phyloP scores from a whole-genome alignment of 1,140 invertebrate genomes.

The Pseudoatta argentina region DNA sequence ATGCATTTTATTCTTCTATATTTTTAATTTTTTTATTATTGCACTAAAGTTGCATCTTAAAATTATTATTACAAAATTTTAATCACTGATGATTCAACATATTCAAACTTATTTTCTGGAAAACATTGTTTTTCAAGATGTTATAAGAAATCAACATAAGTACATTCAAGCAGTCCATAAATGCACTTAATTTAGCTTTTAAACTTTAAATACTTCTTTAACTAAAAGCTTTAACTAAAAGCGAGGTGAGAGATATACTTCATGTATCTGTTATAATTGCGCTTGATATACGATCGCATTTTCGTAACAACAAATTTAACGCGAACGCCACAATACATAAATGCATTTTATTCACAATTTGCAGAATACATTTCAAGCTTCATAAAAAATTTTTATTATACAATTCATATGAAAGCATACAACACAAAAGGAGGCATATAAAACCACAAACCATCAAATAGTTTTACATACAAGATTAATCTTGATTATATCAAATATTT shows the following conservation, averaged over 20 bases:
- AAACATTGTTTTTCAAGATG: too few relatives aligned
- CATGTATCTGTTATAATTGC: not conserved
- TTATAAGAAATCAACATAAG: too few relatives aligned
- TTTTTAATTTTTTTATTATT: too few relatives aligned
- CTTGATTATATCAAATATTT: not conserved
- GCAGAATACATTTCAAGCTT: not conserved
- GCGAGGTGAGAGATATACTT: not conserved
- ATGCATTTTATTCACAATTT: not conserved
- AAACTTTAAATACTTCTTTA: not conserved
- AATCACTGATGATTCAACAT: too few relatives aligned
- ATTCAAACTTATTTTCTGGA: too few relatives aligned
- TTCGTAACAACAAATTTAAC: not conserved
- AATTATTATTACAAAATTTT: too few relatives aligned
- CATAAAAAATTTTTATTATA: not conserved
- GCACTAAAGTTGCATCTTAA: too few relatives aligned
- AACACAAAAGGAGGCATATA: too few relatives aligned
- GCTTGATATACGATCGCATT: not conserved
- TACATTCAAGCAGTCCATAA: not conserved
- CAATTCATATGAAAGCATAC: not conserved
- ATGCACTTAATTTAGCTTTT: not conserved
- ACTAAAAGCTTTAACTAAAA: not conserved
- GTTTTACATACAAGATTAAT: slow-evolving; percentile 19
- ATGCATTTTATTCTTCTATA: too few relatives aligned
- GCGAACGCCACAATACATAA: too few relatives aligned
- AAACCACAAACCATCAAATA: not conserved